Evolutionary conservation across 2,113 vertebrate species (phyloP), one percentile per base, ranked within the genome.

Genomic region (Sterna hirundo): DNA sequence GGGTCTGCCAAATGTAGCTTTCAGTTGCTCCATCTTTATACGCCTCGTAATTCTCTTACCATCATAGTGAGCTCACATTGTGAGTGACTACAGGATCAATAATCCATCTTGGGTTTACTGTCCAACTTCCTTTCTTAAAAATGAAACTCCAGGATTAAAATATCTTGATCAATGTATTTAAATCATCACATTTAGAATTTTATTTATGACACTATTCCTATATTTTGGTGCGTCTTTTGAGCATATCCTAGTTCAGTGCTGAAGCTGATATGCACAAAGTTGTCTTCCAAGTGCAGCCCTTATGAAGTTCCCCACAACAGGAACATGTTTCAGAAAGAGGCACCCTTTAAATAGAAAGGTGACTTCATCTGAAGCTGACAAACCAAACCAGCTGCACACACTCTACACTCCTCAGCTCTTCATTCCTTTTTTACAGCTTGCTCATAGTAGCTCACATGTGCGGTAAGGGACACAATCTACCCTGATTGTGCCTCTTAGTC

Each of bases 321-420:
- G 23, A 94, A 60, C 9, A 11, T 23, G 23, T 25, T 69, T 77
- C 61, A 80, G 61, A 52, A 82, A 68, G 64, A 82, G 29, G 2
- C 2, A 20, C 29, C 34, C n/a, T 89, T 79, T 94, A 93, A 96
- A 93, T 29, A 93, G 60, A 91, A 96, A 77, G 34, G 27, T 84
- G 69, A 84, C 49, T 86, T 86, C 36, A 86, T 66, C 46, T 91
- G 34, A 61, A 91, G 60, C 13, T 72, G 65, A 84, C 44, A 77
- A 86, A 86, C n/a, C 25, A 68, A 79, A 86, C 46, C 44, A 94
- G 32, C 36, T 66, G 77, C 40, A 81, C 42, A 40, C 29, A 27
- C 21, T 65, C 15, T 70, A 5, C 29, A 32, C 40, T 65, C 26
- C 47, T 83, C 44, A 78, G 18, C 15, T 52, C 64, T 66, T 75